A percentile compares a stretch with the other conserved stretches of the same genome.
phyloP scores from a whole-genome alignment of 2,797 vertebrate genomes.

The Propithecus deckenii region DNA sequence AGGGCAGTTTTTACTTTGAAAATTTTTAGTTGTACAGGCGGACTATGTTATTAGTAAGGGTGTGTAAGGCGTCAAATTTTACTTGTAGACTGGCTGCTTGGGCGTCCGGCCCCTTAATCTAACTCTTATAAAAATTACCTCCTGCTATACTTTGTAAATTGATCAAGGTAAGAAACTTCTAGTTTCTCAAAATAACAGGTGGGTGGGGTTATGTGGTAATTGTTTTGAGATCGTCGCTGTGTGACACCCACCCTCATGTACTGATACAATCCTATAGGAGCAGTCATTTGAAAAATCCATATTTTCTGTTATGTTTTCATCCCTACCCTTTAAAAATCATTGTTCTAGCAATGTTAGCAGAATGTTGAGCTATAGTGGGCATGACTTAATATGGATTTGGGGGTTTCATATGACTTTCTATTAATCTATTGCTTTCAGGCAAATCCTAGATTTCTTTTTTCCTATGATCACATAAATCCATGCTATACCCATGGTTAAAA shows the following conservation, averaged over 20 bases:
- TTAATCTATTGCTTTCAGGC: background rate
- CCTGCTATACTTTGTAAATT: background rate
- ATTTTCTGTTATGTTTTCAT: background rate
- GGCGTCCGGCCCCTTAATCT: background rate
- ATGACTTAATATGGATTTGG: background rate
- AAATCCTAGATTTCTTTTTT: background rate
- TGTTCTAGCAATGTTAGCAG: background rate
- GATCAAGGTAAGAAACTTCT: background rate
- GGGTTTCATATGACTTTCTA: background rate
- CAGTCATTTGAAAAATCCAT: background rate
- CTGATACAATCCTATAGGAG: background rate
- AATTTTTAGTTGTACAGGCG: background rate
- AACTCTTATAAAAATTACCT: background rate
- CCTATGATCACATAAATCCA: background rate
- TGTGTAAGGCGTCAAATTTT: background rate
- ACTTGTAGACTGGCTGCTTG: background rate
- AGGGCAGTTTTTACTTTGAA: background rate
- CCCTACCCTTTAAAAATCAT: background rate
- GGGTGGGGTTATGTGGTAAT: background rate
- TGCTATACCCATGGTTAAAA: background rate
- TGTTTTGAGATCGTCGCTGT: background rate
- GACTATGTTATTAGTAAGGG: background rate
- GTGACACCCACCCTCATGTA: background rate
- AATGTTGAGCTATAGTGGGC: background rate
- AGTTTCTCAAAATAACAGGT: background rate